These are phyloP conservation scores for Chironomus tepperi DNA, from an alignment of 1,140 invertebrate genomes.

Conservation along the genomic window DNA sequence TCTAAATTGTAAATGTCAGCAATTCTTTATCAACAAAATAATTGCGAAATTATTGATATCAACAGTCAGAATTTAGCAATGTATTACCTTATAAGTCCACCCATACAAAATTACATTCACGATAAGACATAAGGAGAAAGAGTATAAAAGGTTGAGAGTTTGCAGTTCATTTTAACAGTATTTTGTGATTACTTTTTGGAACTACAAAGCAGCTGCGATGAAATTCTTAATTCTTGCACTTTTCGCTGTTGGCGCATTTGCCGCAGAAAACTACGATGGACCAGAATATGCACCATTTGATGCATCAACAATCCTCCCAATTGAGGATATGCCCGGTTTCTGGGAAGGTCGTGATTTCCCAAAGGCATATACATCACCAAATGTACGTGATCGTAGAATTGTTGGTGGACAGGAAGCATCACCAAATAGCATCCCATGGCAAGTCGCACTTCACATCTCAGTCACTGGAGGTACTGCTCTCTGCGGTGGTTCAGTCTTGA, in stretches of 20 bases:
- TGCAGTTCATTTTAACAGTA: too few relatives aligned
- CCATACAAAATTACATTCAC: too few relatives aligned
- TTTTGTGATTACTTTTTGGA: too few relatives aligned
- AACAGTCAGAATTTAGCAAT: too few relatives aligned
- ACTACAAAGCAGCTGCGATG: not conserved
- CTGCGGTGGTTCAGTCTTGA: constrained; percentile 50
- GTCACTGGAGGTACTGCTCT: constrained; percentile 41
- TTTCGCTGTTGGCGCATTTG: not conserved
- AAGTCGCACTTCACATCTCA: constrained; percentile 43
- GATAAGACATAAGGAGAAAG: too few relatives aligned
- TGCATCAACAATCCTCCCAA: not conserved
- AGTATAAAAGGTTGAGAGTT: too few relatives aligned
- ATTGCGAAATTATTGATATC: too few relatives aligned
- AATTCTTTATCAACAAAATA: too few relatives aligned
- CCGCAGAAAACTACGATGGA: not conserved
- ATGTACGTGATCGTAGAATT: constrained; percentile 28
- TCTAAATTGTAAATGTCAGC: too few relatives aligned
- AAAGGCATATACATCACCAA: not conserved
- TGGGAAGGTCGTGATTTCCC: not conserved
- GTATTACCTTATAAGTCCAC: too few relatives aligned
- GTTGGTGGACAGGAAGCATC: constrained; percentile 40
- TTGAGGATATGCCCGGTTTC: not conserved
- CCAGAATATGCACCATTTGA: constrained; percentile 5
- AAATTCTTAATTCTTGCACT: not conserved
- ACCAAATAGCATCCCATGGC: constrained; percentile 43